Conservation (phyloP, 2,888 invertebrate species). For the Smittia sp. region DNA sequence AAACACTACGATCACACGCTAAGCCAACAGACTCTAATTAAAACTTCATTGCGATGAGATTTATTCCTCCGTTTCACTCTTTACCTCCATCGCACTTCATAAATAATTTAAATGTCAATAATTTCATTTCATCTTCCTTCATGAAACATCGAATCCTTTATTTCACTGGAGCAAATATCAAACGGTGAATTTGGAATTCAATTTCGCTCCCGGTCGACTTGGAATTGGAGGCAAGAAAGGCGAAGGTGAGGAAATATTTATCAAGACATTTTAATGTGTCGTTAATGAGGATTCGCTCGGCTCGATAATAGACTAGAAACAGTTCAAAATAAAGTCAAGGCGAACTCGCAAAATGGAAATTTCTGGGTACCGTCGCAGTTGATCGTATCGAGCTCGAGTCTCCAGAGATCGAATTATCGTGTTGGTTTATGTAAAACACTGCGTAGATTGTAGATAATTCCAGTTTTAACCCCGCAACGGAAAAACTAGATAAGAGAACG, state of each 20-base stretch:
- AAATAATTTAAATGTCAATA: slow-evolving; percentile 23
- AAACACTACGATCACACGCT: neutral
- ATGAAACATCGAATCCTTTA: neutral
- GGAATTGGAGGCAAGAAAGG: neutral
- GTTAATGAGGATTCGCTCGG: neutral
- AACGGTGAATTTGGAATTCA: neutral
- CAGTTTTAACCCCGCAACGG: too few species aligned
- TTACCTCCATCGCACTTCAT: neutral
- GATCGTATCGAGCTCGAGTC: too few species aligned
- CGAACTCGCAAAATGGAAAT: too few species aligned
- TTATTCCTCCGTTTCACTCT: neutral
- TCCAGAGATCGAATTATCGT: too few species aligned
- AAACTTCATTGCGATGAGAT: neutral
- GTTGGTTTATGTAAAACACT: too few species aligned
- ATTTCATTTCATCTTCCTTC: slow-evolving; percentile 8
- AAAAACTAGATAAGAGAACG: too few species aligned
- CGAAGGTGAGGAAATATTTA: neutral
- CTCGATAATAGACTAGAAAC: too few species aligned
- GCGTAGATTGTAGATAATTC: too few species aligned
- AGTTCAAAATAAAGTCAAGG: too few species aligned
- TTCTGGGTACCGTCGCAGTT: too few species aligned
- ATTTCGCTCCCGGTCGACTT: neutral
- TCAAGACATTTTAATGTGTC: neutral
- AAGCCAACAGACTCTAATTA: neutral
- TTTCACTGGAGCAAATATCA: neutral